Base-by-base conservation (phyloP, 2,797 vertebrate genomes). In the Lateolabrax maculatus region DNA sequence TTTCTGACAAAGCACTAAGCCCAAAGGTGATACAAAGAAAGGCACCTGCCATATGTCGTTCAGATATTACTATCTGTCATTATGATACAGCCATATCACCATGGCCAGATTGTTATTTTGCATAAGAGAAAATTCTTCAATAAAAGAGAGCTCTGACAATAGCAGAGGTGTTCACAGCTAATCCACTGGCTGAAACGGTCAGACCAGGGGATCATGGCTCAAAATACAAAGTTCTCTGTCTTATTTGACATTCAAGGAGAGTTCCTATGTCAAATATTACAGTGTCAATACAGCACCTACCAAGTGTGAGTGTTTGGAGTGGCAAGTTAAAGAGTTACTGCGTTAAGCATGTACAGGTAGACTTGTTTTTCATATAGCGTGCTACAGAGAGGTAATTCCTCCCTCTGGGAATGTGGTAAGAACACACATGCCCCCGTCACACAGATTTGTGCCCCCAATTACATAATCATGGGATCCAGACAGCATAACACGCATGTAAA, bases 371-470 rank as follows among this genome's bases (percentile, higher is more conserved):
- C n/a, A 52, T 23, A 56, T 52, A 39, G 31, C 12, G 25, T n/a
- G 37, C 36, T 48, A 16, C 31, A 29, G 19, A 18, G 34, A 44
- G 31, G 70, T 64, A 49, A 76, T 63, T 72, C 58, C 55, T 61
- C 56, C n/a, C 2, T 29, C 15, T 7, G 71, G 55, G 75, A 83
- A 81, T 81, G 67, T 53, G 46, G 19, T 48, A 1, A 44, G 16
- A 68, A 49, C 39, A 66, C 27, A 68, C 67, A 64, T 18, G 10
- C 39, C 51, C 18, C 15, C 1, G 10, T 31, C 37, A 43, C 31
- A 57, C 27, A 71, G 52, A 71, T 37, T 31, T 49, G 18, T 62
- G 46, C 37, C 4, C 27, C 6, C 18, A 4, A 4, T 87, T 77
- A 75, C 61, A 62, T 77, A 80, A 83, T 19, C 5, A 0, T 2